Percentiles rank a stretch among this genome's conserved stretches.
Evolutionary conservation across 2,797 vertebrate species (phyloP).

Genomic region (Lates japonicus): DNA sequence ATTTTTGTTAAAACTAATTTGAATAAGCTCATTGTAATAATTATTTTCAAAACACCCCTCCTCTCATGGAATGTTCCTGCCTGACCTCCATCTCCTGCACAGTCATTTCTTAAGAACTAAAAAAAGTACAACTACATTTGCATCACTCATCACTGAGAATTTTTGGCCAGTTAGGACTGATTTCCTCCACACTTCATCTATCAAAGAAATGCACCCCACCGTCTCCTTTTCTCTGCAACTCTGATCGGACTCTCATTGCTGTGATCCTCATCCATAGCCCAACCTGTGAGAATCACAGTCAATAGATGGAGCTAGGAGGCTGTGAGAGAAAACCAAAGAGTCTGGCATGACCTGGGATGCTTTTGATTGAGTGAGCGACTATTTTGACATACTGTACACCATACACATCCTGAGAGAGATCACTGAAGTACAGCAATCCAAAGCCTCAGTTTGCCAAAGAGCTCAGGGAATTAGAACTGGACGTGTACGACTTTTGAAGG

Average conservation of each 20-base stretch:
- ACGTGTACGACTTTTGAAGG: conserved; percentile 1
- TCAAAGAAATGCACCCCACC: neutral
- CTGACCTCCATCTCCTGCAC: neutral
- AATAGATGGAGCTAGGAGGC: conserved; percentile 51
- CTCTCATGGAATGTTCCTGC: neutral
- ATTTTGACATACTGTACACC: conserved; percentile 28
- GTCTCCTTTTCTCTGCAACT: neutral
- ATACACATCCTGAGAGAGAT: conserved; percentile 13
- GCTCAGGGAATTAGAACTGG: conserved; percentile 18
- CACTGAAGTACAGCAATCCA: conserved; percentile 6
- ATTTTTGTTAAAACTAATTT: neutral
- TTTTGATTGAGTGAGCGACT: conserved; percentile 34
- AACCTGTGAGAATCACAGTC: conserved; percentile 21
- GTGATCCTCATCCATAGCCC: neutral
- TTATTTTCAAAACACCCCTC: neutral
- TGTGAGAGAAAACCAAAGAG: conserved; percentile 22
- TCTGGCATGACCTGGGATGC: conserved; percentile 20
- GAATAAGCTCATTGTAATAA: neutral
- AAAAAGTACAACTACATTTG: neutral
- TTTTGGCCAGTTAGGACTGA: neutral
- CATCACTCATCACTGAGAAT: neutral
- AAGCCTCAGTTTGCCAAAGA: conserved; percentile 22
- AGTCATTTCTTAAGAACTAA: neutral
- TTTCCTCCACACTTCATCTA: neutral
- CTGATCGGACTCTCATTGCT: neutral